These are phyloP conservation scores for Leuciscus waleckii DNA, from an alignment of 2,797 vertebrate genomes.

Conservation along the genomic window DNA sequence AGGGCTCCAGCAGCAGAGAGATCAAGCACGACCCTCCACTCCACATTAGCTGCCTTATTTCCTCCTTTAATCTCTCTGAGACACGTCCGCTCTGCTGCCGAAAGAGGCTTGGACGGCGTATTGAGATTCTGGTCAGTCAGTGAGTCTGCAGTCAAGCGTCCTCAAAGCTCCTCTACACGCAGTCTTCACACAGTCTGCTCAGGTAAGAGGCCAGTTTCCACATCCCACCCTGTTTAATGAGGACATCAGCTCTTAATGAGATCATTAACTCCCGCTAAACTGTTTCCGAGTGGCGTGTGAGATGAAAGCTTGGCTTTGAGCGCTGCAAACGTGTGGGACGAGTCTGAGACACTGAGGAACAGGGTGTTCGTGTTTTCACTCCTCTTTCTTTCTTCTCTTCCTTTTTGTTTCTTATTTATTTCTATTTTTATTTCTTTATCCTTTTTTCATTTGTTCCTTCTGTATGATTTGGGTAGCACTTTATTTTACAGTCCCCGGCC, in stretches of 20 bases:
- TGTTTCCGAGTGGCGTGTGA: not conserved
- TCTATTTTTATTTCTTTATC: too few species aligned
- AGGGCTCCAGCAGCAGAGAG: not conserved
- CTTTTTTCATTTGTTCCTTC: not conserved
- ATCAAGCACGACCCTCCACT: conserved; percentile 45
- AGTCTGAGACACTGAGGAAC: not conserved
- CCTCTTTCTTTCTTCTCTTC: not conserved
- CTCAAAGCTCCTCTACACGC: conserved; percentile 61
- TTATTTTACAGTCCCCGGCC: too few species aligned
- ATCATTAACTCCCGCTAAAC: conserved; percentile 18
- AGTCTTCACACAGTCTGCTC: conserved; percentile 47
- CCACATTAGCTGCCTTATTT: conserved; percentile 56
- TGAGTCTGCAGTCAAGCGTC: conserved; percentile 58
- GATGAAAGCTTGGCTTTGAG: not conserved
- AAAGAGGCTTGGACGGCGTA: conserved; percentile 38
- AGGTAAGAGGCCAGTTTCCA: not conserved
- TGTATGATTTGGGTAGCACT: too few species aligned
- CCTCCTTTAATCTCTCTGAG: conserved; percentile 26
- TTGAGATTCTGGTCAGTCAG: conserved; percentile 77
- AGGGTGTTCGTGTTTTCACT: not conserved
- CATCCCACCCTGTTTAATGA: not conserved
- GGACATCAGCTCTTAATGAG: conserved; percentile 43
- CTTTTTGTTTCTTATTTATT: not conserved
- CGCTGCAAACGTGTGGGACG: conserved; percentile 1
- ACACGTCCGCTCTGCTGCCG: not conserved